Percentiles rank a stretch among this genome's conserved stretches.
Evolutionary conservation across 2,888 invertebrate species (phyloP).

Genomic region (Exephanes ischioxanthus): DNA sequence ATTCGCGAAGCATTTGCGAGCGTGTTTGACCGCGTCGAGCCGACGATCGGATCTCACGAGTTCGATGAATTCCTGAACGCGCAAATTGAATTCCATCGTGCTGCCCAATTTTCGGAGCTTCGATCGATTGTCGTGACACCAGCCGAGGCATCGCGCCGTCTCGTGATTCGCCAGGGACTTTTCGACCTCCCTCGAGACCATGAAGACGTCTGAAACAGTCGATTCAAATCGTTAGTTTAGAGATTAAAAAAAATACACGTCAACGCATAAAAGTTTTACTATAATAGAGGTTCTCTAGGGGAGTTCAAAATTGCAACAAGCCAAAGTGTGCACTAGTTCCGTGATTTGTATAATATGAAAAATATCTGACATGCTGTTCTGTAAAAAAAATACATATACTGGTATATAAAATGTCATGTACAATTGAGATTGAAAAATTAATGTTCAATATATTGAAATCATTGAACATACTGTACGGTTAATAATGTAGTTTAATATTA

Average conservation of each 20-base stretch:
- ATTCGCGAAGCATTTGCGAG: conserved; percentile 95
- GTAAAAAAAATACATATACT: too few species aligned
- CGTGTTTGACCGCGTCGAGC: conserved; percentile 97
- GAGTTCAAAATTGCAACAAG: too few species aligned
- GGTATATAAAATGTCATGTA: too few species aligned
- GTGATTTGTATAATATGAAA: too few species aligned
- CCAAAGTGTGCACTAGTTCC: too few species aligned
- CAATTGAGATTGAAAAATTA: too few species aligned
- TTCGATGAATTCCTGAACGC: conserved; percentile 98
- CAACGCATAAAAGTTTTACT: background rate
- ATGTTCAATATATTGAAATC: too few species aligned
- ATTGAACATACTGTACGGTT: too few species aligned
- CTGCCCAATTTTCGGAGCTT: conserved; percentile 97
- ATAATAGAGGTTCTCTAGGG: too few species aligned
- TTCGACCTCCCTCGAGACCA: conserved; percentile 94
- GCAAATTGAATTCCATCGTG: conserved; percentile 97
- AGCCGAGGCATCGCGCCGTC: conserved; percentile 95
- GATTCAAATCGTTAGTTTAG: background rate
- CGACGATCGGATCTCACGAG: conserved; percentile 94
- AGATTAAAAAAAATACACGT: conserved; percentile 63
- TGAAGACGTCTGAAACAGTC: conserved; percentile 90
- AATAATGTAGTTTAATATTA: too few species aligned
- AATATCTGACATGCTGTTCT: too few species aligned
- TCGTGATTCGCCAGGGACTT: conserved; percentile 93
- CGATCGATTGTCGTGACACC: conserved; percentile 99